Conservation (phyloP, 2,888 invertebrate species). For the Meteorus cinctellus region DNA sequence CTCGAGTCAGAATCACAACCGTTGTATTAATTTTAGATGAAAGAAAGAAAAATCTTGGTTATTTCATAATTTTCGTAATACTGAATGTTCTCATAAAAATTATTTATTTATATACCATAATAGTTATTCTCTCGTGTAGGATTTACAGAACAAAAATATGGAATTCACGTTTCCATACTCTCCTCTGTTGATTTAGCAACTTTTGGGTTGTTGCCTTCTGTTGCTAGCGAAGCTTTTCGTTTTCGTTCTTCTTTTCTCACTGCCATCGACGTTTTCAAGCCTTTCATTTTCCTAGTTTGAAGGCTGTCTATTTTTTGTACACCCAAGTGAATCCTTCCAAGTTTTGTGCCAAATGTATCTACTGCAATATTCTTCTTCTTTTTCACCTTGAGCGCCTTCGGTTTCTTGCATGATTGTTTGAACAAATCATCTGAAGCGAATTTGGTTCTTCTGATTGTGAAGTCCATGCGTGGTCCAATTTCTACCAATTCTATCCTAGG, state of each 20-base stretch:
- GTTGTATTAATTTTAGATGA: too few relatives aligned
- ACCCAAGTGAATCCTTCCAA: conserved; percentile 95
- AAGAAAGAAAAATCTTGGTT: too few relatives aligned
- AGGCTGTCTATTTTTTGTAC: conserved; percentile 88
- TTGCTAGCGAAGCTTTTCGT: conserved; percentile 71
- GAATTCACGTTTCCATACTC: conserved; percentile 39
- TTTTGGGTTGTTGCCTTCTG: conserved; percentile 59
- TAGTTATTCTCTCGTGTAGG: conserved; percentile 33
- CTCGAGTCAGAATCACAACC: too few relatives aligned
- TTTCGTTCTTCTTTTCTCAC: conserved; percentile 79
- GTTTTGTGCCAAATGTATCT: conserved; percentile 90
- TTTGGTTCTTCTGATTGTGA: conserved; percentile 88
- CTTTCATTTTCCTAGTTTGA: conserved; percentile 94
- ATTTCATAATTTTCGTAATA: background rate
- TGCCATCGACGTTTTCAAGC: conserved; percentile 83
- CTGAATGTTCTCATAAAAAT: too few relatives aligned
- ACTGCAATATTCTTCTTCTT: conserved; percentile 93
- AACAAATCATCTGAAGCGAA: conserved; percentile 92
- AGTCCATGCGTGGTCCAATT: conserved; percentile 94
- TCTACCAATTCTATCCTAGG: conserved; percentile 95
- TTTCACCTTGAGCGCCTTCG: conserved; percentile 84
- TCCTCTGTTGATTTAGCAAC: conserved; percentile 52
- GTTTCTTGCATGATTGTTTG: conserved; percentile 87
- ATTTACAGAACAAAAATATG: conserved; percentile 14
- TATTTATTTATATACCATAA: conserved; percentile 32